Base-by-base conservation (phyloP, 2,797 vertebrate species). In the Scolopax rusticola region DNA sequence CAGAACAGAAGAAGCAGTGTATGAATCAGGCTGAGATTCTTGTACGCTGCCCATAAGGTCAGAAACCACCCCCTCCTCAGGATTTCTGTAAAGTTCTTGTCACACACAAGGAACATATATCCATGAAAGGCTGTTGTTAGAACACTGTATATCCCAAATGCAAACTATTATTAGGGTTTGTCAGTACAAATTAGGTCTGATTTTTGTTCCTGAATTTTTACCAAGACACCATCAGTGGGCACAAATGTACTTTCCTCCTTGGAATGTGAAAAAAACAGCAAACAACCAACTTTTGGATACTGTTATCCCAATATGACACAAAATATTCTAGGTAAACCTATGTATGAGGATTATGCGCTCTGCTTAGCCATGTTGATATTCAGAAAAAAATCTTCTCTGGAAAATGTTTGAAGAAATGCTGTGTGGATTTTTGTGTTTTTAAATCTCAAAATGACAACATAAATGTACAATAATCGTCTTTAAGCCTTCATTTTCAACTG, bases 371-470 rank as follows among this genome's bases (percentile, higher is more conserved):
- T 50, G 63, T 16, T 90, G 59, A 27, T 53, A 74, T 81, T 90
- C 68, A 40, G 36, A 25, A 47, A 33, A 69, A 67, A 80, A 33
- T 36, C 15, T 33, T 30, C 17, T 56, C 36, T 53, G 38, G 45
- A 60, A 92, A 89, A 64, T 53, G 4, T 73, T 79, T 81, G 19
- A 16, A 50, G 67, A 93, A 95, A 82, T 50, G 12, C 23, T 73
- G 14, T 84, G 79, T 82, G 77, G 60, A 60, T 53, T 94, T 86
- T 56, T 83, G 36, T 81, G 70, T 9, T 90, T 96, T 89, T 64
- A 89, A 88, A 81, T 70, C 67, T 60, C 51, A 59, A 36, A 54
- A 68, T 65, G 47, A 76, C 73, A 96, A 93, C 50, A 92, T 43
- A 94, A 84, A 89, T 70, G 60, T 79, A 74, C 54, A 68, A 43